These are phyloP conservation scores for Xenotilapia longispinis DNA, from an alignment of 2,113 vertebrate genomes.

Conservation along the genomic window DNA sequence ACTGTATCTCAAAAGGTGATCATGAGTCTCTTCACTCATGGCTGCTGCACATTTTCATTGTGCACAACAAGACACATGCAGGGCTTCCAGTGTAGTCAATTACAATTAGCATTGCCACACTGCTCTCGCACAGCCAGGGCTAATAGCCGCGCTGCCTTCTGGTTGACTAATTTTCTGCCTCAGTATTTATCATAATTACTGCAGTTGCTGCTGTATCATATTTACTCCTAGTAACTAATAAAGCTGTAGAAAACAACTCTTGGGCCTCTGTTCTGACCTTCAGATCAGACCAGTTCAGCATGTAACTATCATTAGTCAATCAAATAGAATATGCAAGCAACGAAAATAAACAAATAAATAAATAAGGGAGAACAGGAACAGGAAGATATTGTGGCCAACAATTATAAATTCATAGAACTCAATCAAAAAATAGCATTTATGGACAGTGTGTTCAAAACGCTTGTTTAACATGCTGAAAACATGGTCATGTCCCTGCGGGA, in stretches of 20 bases:
- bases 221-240: neutral
- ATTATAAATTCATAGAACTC: neutral
- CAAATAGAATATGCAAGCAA: neutral
- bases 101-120: neutral
- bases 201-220: neutral
- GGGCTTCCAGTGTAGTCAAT: neutral
- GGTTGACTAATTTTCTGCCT: neutral
- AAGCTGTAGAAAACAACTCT: neutral
- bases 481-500: neutral
- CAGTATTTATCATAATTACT: neutral
- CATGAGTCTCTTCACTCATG: neutral
- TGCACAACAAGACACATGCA: neutral
- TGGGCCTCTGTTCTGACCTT: neutral
- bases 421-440: neutral
- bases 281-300: neutral
- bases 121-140: neutral
- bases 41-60: neutral
- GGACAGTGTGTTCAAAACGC: neutral
- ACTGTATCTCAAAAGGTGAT: neutral
- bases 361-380: neutral
- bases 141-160: neutral
- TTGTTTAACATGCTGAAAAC: neutral
- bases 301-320: neutral
- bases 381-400: neutral
- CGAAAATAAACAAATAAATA: neutral